Percentiles rank a stretch among this genome's conserved stretches.
These are phyloP conservation scores for Notocelia uddmanniana DNA, from an alignment of 2,888 invertebrate genomes.

Conservation along the genomic window DNA sequence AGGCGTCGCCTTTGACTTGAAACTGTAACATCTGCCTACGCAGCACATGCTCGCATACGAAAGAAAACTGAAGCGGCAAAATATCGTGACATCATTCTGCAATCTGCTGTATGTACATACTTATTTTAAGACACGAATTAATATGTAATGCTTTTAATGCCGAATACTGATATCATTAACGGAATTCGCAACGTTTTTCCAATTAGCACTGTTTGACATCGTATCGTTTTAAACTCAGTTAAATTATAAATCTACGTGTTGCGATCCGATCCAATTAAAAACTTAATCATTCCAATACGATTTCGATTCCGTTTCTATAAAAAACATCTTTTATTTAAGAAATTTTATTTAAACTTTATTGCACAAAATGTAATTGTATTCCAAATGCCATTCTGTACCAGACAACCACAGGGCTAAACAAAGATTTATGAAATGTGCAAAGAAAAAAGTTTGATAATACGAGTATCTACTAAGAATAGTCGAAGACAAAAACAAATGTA, in stretches of 20 bases:
- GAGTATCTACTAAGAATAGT: too few species aligned
- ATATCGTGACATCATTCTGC: conserved; percentile 27
- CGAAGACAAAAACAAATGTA: too few species aligned
- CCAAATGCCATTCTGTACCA: too few species aligned
- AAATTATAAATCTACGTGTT: conserved; percentile 71
- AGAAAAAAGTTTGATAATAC: too few species aligned
- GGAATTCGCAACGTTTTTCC: conserved; percentile 56
- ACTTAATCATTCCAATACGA: conserved; percentile 59
- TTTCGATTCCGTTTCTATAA: conserved; percentile 73
- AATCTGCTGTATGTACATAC: conserved; percentile 6
- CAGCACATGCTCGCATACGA: conserved; percentile 22
- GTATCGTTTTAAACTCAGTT: conserved; percentile 65
- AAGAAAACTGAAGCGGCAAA: conserved; percentile 28
- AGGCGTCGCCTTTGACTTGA: conserved; percentile 45
- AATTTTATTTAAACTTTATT: too few species aligned
- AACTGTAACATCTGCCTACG: conserved; percentile 45
- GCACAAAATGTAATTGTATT: too few species aligned
- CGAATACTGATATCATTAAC: conserved; percentile 53
- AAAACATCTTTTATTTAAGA: conserved; percentile 70
- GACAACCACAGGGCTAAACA: too few species aligned
- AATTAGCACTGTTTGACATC: conserved; percentile 62
- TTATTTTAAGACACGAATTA: conserved; percentile 30
- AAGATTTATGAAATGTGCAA: too few species aligned
- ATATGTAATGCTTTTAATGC: conserved; percentile 47
- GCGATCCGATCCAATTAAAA: conserved; percentile 78